phyloP scores from a whole-genome alignment of 2,888 invertebrate species.

The Melanostoma scalare region DNA sequence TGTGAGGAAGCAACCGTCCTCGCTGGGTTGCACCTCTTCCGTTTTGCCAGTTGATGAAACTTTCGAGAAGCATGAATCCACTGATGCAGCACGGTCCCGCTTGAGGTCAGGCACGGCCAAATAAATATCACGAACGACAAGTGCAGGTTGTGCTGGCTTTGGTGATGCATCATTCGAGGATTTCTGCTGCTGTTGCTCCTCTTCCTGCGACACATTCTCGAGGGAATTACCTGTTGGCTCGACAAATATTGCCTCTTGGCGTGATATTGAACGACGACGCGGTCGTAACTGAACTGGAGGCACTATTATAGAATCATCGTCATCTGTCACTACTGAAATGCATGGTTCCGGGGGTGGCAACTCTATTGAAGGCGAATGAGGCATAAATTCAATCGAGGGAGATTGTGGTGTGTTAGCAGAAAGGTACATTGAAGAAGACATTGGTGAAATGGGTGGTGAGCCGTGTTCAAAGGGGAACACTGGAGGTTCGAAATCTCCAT shows the following conservation, averaged over 20 bases:
- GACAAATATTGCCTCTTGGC: slow-evolving; percentile 92
- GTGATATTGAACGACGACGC: slow-evolving; percentile 89
- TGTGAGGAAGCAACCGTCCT: slow-evolving; percentile 84
- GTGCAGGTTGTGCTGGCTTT: slow-evolving; percentile 74
- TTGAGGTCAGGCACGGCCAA: slow-evolving; percentile 92
- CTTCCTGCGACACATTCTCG: slow-evolving; percentile 86
- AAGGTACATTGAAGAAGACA: slow-evolving; percentile 77
- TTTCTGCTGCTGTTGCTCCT: slow-evolving; percentile 75
- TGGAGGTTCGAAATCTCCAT: slow-evolving; percentile 81
- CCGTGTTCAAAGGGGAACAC: slow-evolving; percentile 78
- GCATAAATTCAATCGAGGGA: slow-evolving; percentile 75
- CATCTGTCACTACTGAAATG: slow-evolving; percentile 68
- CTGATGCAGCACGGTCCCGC: slow-evolving; percentile 93
- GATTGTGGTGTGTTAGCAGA: slow-evolving; percentile 74
- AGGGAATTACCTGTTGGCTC: slow-evolving; percentile 88
- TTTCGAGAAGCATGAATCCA: slow-evolving; percentile 93
- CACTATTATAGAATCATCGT: slow-evolving; percentile 75
- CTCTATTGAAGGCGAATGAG: slow-evolving; percentile 84
- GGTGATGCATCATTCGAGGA: slow-evolving; percentile 75
- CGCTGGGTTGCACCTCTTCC: slow-evolving; percentile 87
- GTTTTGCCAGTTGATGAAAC: slow-evolving; percentile 88
- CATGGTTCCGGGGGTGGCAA: slow-evolving; percentile 81
- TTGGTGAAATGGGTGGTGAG: slow-evolving; percentile 81
- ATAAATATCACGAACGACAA: slow-evolving; percentile 88
- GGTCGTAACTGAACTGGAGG: slow-evolving; percentile 81